A percentile compares a stretch with the other conserved stretches of the same genome.
Evolutionary conservation across 53 echinoderm and acorn worm species (phyloP).

Genomic region (Zoroaster sp.): DNA sequence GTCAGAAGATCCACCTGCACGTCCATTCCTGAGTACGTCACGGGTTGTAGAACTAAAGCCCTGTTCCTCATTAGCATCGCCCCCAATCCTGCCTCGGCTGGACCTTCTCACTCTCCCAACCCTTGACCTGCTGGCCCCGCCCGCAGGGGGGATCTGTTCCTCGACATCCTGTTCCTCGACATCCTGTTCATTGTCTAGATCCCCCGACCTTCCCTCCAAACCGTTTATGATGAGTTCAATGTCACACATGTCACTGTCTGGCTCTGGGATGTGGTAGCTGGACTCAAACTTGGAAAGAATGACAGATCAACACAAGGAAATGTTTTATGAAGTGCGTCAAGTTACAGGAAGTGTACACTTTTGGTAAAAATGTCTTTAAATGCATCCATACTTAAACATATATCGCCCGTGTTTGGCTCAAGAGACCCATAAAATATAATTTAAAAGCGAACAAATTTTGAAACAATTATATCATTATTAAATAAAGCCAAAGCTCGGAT

Average conservation of each 20-base stretch:
- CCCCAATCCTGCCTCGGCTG: not conserved
- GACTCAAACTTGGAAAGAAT: slow-evolving; percentile 9
- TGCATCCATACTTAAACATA: too few relatives aligned
- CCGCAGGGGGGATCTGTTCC: not conserved
- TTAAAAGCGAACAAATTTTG: too few relatives aligned
- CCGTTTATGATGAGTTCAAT: slow-evolving; percentile 67
- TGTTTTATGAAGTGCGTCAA: not conserved
- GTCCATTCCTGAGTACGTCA: not conserved
- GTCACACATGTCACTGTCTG: slow-evolving; percentile 42
- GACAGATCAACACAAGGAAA: not conserved
- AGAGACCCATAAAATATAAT: too few relatives aligned
- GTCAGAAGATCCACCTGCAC: not conserved
- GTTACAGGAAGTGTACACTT: not conserved
- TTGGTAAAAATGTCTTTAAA: too few relatives aligned
- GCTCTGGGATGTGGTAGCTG: slow-evolving; percentile 25
- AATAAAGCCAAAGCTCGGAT: too few relatives aligned
- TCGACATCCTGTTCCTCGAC: not conserved
- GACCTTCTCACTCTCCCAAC: slow-evolving; percentile 17
- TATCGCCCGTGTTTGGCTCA: too few relatives aligned
- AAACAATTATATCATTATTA: too few relatives aligned
- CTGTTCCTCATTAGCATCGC: not conserved
- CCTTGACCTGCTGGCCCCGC: slow-evolving; percentile 50
- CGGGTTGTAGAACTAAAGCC: not conserved
- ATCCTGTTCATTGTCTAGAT: too few relatives aligned
- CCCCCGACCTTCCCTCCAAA: slow-evolving; percentile 47